Evolutionary conservation across 1,140 invertebrate genomes (phyloP).

Genomic region (Trigoniulus corallinus): DNA sequence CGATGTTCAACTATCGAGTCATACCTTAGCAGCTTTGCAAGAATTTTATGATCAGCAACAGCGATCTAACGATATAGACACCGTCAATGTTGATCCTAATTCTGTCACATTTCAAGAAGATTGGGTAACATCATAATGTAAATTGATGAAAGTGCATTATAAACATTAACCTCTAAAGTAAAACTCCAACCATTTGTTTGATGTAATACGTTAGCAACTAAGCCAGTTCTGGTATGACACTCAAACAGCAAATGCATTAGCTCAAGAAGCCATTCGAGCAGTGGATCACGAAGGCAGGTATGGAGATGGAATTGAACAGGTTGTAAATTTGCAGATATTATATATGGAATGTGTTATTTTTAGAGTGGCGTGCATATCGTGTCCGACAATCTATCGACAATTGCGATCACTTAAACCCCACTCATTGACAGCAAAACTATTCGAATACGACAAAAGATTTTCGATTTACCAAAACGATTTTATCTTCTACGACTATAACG

Average conservation of each 20-base stretch:
- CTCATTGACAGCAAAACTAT: slow-evolving; percentile 45
- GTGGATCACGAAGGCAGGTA: slow-evolving; percentile 34
- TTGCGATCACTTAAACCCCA: slow-evolving; percentile 20
- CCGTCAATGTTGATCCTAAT: slow-evolving; percentile 24
- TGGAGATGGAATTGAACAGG: not conserved
- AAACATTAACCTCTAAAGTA: not conserved
- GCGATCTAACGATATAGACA: slow-evolving; percentile 26
- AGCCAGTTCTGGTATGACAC: slow-evolving; percentile 94
- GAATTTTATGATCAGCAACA: slow-evolving; percentile 60
- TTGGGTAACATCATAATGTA: slow-evolving; percentile 43
- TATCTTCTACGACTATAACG: slow-evolving; percentile 75
- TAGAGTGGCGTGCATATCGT: slow-evolving; percentile 67
- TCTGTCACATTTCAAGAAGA: slow-evolving; percentile 53
- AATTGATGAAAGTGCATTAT: slow-evolving; percentile 10
- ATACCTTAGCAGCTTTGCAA: slow-evolving; percentile 55
- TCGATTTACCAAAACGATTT: slow-evolving; percentile 59
- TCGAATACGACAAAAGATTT: slow-evolving; percentile 44
- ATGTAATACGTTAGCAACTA: slow-evolving; percentile 53
- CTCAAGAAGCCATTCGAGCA: slow-evolving; percentile 39
- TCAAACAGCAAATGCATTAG: slow-evolving; percentile 47
- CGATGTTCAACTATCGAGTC: slow-evolving; percentile 42
- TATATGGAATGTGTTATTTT: not conserved
- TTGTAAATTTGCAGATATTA: not conserved
- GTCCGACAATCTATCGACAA: slow-evolving; percentile 64
- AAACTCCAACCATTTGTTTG: not conserved